A percentile compares a stretch with the other conserved stretches of the same genome.
Evolutionary conservation across 2,888 invertebrate species (phyloP).

Genomic region (Hydropsyche betteni): DNA sequence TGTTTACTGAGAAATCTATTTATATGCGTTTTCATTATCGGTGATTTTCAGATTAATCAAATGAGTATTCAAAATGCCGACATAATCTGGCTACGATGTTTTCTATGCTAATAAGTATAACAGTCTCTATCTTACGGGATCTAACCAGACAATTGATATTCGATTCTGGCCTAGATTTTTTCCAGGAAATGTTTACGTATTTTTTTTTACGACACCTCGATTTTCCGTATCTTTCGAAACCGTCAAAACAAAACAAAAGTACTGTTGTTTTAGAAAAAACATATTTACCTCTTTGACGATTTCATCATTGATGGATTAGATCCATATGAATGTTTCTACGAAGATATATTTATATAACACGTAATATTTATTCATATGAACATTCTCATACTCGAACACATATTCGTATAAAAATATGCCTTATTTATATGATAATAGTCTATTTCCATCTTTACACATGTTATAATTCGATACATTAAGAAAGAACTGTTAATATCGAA

Average conservation of each 20-base stretch:
- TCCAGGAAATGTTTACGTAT: constrained; percentile 36
- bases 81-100: constrained; percentile 1
- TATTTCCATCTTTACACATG: no score
- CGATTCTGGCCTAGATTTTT: constrained; percentile 30
- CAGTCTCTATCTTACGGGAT: constrained; percentile 12
- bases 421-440: no score
- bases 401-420: neutral
- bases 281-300: neutral
- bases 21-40: no score
- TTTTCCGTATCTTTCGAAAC: neutral
- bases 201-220: neutral
- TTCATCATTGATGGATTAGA: neutral
- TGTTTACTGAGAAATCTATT: no score
- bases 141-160: constrained; percentile 19
- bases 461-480: no score
- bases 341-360: no score
- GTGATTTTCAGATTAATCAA: no score
- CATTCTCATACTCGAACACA: neutral
- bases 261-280: neutral
- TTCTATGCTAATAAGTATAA: constrained; percentile 21
- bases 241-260: neutral
- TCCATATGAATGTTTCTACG: no score
- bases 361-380: neutral
- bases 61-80: no score
- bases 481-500: no score